Conservation (phyloP, 1,140 invertebrate species). For the Drosophila erecta region DNA sequence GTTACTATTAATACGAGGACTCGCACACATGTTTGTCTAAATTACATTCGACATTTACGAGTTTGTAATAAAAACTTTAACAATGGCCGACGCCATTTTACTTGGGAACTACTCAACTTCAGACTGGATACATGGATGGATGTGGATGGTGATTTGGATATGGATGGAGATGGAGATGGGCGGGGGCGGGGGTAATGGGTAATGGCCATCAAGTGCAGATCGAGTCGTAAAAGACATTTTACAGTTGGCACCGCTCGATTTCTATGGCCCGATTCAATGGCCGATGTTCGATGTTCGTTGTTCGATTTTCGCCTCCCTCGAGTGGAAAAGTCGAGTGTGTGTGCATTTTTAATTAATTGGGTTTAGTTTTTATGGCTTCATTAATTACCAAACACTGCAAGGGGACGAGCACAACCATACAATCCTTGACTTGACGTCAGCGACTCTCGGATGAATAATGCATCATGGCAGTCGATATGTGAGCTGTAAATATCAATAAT, state of each 20-base stretch:
- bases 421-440: constrained; percentile 76
- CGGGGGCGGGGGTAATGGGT: constrained; percentile 60
- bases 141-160: no score
- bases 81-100: constrained; percentile 81
- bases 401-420: neutral
- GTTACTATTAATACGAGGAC: constrained; percentile 61
- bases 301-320: constrained; percentile 8
- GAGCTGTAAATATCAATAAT: constrained; percentile 79
- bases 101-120: constrained; percentile 63
- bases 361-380: constrained; percentile 84
- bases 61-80: constrained; percentile 80
- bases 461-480: constrained; percentile 66
- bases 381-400: constrained; percentile 73
- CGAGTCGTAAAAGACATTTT: constrained; percentile 78
- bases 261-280: constrained; percentile 48
- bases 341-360: constrained; percentile 84
- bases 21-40: constrained; percentile 67
- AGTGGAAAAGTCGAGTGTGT: constrained; percentile 27
- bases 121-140: neutral
- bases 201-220: constrained; percentile 81
- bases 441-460: constrained; percentile 74
- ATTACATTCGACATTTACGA: constrained; percentile 84
- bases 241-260: constrained; percentile 70
- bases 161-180: neutral
- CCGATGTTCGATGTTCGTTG: constrained; percentile 18